phyloP scores from a whole-genome alignment of 2,888 invertebrate genomes.

The Drosophila dives region DNA sequence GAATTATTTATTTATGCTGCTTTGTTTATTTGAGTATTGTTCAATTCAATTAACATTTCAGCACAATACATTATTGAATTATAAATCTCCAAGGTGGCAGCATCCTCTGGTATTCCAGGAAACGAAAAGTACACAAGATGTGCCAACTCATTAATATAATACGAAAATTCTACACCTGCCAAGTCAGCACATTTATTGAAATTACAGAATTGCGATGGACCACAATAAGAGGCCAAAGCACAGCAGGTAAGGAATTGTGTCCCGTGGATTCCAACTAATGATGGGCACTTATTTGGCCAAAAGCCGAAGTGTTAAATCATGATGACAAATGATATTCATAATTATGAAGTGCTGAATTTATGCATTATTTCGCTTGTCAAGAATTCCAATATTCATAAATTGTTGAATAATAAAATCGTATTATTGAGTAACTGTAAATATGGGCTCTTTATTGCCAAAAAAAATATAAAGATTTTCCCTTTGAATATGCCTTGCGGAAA shows the following conservation, averaged over 20 bases:
- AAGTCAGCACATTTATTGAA: constrained; percentile 15
- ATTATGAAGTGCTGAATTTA: constrained; percentile 48
- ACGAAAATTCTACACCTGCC: not conserved
- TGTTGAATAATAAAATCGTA: constrained; percentile 26
- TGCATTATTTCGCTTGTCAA: constrained; percentile 34
- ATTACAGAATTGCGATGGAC: constrained; percentile 4
- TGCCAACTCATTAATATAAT: constrained; percentile 1
- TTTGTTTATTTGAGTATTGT: not conserved
- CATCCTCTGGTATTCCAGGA: not conserved
- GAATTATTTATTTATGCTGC: not conserved
- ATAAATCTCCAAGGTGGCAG: not conserved
- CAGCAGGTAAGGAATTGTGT: not conserved
- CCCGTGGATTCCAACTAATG: constrained; percentile 48
- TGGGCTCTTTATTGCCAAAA: not conserved
- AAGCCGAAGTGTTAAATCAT: constrained; percentile 46
- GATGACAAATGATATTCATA: constrained; percentile 56
- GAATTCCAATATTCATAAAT: constrained; percentile 15
- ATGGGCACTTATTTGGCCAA: constrained; percentile 44
- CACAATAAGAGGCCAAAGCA: not conserved
- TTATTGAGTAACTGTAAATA: constrained; percentile 10
- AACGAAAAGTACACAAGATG: not conserved
- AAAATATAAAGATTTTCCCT: not conserved
- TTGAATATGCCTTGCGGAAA: not conserved
- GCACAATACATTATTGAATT: not conserved
- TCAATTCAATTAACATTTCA: not conserved